These are phyloP conservation scores for Gallinago paraguaiae DNA, from an alignment of 2,113 vertebrate genomes.

Conservation along the genomic window DNA sequence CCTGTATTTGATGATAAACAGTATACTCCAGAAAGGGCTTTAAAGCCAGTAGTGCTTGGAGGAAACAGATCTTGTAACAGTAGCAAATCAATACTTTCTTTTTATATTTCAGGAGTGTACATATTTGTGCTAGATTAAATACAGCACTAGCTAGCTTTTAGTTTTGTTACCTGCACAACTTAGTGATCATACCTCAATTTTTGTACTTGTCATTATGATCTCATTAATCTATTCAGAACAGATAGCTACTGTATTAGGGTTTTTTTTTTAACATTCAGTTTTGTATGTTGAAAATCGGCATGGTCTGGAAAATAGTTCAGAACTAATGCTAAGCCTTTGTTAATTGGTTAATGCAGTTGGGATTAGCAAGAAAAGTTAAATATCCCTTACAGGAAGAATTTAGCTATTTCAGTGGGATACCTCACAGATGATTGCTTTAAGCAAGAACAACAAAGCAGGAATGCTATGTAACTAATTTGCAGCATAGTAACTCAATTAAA, in stretches of 20 bases:
- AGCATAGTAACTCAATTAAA: constrained; percentile 31
- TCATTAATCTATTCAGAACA: constrained; percentile 54
- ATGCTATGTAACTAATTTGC: neutral
- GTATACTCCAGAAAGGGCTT: constrained; percentile 46
- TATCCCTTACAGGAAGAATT: neutral
- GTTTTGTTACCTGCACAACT: constrained; percentile 30
- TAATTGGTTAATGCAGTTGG: neutral
- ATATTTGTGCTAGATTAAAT: constrained; percentile 66
- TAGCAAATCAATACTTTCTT: constrained; percentile 60
- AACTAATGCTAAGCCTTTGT: neutral
- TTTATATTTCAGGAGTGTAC: constrained; percentile 36
- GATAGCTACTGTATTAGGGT: neutral
- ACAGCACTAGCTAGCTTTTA: constrained; percentile 30
- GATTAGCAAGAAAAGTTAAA: neutral
- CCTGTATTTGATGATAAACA: constrained; percentile 58
- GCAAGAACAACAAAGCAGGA: neutral
- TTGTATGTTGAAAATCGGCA: neutral
- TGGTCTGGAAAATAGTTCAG: neutral
- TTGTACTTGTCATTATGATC: constrained; percentile 45
- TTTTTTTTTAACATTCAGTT: neutral
- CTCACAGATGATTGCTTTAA: neutral
- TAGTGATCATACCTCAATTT: constrained; percentile 49
- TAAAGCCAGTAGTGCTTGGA: constrained; percentile 15
- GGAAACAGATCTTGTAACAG: constrained; percentile 49
- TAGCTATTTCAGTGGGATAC: neutral